Evolutionary conservation across 2,797 vertebrate species (phyloP), one percentile per base, ranked within the genome.

Genomic region (Enteromius mattozi): DNA sequence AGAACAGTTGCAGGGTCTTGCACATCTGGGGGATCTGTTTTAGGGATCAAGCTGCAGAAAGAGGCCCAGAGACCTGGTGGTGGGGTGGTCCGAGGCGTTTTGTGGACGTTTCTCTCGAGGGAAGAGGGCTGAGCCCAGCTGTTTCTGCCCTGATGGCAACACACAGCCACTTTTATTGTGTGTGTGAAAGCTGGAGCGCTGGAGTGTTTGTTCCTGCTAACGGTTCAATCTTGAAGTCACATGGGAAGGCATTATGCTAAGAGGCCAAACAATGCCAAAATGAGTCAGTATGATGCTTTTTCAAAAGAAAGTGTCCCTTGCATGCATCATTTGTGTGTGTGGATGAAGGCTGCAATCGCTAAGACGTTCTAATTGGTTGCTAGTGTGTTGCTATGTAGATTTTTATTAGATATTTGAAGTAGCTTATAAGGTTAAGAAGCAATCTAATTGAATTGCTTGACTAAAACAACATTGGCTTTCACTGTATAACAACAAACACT

Each of bases 241-340:
- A 94, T 88, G 91, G 92, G 92, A 90, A 87, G 75, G 63, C 7
- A 83, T 91, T 90, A 88, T 90, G 90, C 90, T 90, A 82, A 85
- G 63, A 89, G 92, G 90, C 88, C 92, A 92, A 94, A 93, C 92
- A 94, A 93, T 92, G 88, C 91, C 91, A 91, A 92, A 92, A 91
- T 92, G 92, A 92, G 89, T 21, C 27, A 54, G 3, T 68, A 59
- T 82, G 63, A 33, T 35, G 24, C 16, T 42, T 71, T 90, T 89
- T 90, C 88, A 90, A 92, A 17, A 80, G 30, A 3, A 49, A 65
- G 56, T 13, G n/a, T 24, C 56, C 8, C n/a, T 65, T 3, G 27
- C 3, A 35, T 19, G 17, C 10, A 13, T 35, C 21, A 3, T 3
- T 76, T 12, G 35, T 56, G 51, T 9, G 21, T 6, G 3, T 59